Evolutionary conservation across 2,113 vertebrate species (phyloP).

Genomic region (Ciconia stormi): DNA sequence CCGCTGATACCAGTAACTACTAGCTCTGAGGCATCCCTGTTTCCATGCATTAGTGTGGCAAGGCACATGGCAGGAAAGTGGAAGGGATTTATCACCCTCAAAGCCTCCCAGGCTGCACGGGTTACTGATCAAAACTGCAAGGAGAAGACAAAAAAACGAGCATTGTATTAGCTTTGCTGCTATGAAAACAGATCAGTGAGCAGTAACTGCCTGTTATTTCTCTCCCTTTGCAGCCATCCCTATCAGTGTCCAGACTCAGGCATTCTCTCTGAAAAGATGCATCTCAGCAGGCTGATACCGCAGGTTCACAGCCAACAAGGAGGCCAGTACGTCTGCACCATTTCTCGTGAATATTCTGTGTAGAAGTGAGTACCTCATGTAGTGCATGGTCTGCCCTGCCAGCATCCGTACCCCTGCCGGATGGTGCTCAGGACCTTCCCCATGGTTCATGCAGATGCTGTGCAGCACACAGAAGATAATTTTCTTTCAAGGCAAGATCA

Average conservation of each 20-base stretch:
- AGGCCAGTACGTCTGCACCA: neutral
- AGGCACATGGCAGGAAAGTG: neutral
- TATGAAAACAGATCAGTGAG: neutral
- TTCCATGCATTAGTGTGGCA: neutral
- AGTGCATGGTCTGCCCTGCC: neutral
- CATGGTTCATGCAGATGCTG: neutral
- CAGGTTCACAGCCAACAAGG: neutral
- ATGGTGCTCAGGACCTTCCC: neutral
- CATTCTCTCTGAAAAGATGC: neutral
- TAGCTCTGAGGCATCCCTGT: neutral
- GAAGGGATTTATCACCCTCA: neutral
- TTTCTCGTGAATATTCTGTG: neutral
- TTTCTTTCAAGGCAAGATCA: neutral
- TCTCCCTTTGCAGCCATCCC: neutral
- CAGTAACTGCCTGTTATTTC: neutral
- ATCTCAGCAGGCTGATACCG: neutral
- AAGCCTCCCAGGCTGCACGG: neutral
- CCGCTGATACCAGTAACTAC: neutral
- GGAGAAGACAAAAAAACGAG: neutral
- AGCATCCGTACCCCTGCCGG: neutral
- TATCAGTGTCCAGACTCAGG: neutral
- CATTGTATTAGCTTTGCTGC: neutral
- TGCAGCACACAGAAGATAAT: neutral
- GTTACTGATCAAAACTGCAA: neutral
- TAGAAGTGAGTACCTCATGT: neutral